phyloP scores from a whole-genome alignment of 2,113 vertebrate genomes.

The Romanogobio albipinnatus region DNA sequence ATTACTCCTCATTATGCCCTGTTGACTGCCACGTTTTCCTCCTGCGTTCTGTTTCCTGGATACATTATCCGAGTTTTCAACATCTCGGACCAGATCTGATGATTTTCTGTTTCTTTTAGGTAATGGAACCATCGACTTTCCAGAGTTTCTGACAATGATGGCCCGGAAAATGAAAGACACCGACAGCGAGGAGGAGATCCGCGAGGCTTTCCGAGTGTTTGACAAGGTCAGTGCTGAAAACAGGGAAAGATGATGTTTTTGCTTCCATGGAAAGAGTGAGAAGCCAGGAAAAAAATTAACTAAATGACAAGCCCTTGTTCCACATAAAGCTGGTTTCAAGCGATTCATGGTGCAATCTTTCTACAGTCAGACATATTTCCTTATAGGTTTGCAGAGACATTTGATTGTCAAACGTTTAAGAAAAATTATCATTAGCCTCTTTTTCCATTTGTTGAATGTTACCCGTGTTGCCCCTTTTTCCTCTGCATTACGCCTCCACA shows the following conservation, averaged over 20 bases:
- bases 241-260: background rate
- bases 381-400: background rate
- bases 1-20: background rate
- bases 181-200: conserved; percentile 97
- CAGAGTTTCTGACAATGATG: conserved; percentile 99
- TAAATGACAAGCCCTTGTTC: background rate
- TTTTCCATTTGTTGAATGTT: background rate
- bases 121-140: conserved; percentile 97
- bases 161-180: conserved; percentile 99
- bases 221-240: conserved; percentile 84
- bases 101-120: conserved; percentile 70
- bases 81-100: background rate
- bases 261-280: conserved; percentile 8
- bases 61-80: background rate
- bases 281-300: conserved; percentile 9
- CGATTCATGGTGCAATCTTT: background rate
- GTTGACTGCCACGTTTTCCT: background rate
- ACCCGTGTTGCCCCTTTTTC: background rate
- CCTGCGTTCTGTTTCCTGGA: background rate
- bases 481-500: background rate
- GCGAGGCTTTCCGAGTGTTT: conserved; percentile 97
- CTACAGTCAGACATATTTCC: background rate
- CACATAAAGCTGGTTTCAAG: background rate
- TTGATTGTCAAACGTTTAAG: background rate
- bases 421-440: background rate